phyloP scores from a whole-genome alignment of 1,140 invertebrate genomes.

The Polypedilum pembai region DNA sequence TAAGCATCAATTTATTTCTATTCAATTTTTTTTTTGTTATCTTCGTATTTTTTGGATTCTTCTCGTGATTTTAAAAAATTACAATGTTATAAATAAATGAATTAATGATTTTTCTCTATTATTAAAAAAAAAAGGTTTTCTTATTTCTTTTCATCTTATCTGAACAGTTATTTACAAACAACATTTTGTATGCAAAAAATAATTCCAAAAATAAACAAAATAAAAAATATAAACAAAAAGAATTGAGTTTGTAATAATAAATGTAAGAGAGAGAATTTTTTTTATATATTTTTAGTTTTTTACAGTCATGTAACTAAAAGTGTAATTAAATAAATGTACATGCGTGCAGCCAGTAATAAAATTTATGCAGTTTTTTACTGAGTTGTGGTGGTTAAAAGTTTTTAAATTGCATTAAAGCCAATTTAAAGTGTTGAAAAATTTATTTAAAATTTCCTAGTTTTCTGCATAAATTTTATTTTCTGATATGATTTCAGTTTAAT shows the following conservation, averaged over 20 bases:
- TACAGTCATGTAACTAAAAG: slow-evolving; percentile 3
- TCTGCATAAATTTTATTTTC: too few species aligned
- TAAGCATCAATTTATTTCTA: slow-evolving; percentile 4
- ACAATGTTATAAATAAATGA: slow-evolving; percentile 16
- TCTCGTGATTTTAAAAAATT: neutral
- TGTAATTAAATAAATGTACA: slow-evolving; percentile 13
- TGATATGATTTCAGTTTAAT: too few species aligned
- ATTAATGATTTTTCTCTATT: slow-evolving; percentile 19
- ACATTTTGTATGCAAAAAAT: neutral
- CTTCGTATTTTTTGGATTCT: neutral
- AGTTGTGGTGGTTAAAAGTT: too few species aligned
- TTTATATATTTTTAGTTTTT: slow-evolving; percentile 3
- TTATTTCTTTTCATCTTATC: neutral
- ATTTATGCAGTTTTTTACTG: neutral
- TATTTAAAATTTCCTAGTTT: too few species aligned
- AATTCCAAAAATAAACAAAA: neutral
- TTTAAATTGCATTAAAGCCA: too few species aligned
- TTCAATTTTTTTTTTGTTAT: neutral
- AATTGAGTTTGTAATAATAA: too few species aligned
- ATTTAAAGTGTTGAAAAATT: too few species aligned
- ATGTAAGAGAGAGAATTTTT: neutral
- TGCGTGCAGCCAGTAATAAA: slow-evolving; percentile 1
- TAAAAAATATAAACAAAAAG: neutral
- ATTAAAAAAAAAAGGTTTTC: neutral
- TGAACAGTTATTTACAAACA: neutral